Conservation (phyloP, 2,888 invertebrate genomes). For the Deilephila elpenor region DNA sequence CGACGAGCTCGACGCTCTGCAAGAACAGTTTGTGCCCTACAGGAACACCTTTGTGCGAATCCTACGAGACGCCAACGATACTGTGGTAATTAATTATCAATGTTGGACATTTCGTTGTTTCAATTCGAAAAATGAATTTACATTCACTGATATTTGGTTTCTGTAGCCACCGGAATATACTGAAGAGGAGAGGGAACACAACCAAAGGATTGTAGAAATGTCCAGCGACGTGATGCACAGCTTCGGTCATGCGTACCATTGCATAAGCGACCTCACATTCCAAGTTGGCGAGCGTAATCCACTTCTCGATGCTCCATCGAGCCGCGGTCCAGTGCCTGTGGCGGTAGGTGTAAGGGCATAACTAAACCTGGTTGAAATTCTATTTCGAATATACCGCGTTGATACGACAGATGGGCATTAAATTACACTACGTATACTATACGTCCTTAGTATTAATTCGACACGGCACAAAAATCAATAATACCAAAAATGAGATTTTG, state of each 20-base stretch:
- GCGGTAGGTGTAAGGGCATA: slow-evolving; percentile 54
- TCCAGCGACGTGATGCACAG: slow-evolving; percentile 93
- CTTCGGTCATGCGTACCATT: slow-evolving; percentile 94
- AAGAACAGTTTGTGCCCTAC: slow-evolving; percentile 61
- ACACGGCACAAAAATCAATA: too few relatives aligned
- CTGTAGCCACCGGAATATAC: slow-evolving; percentile 45
- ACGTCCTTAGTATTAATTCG: too few relatives aligned
- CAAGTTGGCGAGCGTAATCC: slow-evolving; percentile 54
- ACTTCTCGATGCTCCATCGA: slow-evolving; percentile 45
- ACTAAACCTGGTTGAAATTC: not conserved
- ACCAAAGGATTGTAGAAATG: slow-evolving; percentile 88
- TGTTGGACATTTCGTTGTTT: not conserved
- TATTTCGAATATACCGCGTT: not conserved
- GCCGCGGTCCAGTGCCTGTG: slow-evolving; percentile 57
- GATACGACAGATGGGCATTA: too few relatives aligned
- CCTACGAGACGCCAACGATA: slow-evolving; percentile 50
- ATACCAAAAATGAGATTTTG: too few relatives aligned
- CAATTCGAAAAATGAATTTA: not conserved
- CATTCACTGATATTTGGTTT: not conserved
- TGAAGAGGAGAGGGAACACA: slow-evolving; percentile 73
- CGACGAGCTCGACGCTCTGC: slow-evolving; percentile 61
- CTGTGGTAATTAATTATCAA: slow-evolving; percentile 45
- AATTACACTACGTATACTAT: too few relatives aligned
- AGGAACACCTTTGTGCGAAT: slow-evolving; percentile 52
- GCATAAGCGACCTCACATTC: slow-evolving; percentile 92